Conservation (phyloP, 2,113 vertebrate genomes). For the Neodon shergylaensis region DNA sequence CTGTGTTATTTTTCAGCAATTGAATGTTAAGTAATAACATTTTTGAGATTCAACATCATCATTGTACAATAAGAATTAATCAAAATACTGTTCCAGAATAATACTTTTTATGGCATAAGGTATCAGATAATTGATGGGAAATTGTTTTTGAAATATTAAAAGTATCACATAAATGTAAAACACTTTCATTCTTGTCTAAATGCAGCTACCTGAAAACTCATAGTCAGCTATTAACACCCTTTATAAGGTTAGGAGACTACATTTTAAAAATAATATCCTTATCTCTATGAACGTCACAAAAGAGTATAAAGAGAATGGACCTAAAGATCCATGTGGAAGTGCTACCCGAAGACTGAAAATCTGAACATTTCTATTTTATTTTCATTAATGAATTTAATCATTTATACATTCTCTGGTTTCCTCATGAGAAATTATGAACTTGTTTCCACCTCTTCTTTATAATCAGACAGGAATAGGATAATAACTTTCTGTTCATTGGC, state of each 20-base stretch:
- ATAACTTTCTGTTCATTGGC: neutral
- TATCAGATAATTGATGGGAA: neutral
- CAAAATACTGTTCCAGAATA: neutral
- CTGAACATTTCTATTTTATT: neutral
- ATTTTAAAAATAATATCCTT: neutral
- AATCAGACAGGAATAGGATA: neutral
- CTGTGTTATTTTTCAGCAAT: neutral
- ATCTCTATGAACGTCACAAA: neutral
- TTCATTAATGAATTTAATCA: neutral
- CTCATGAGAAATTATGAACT: neutral
- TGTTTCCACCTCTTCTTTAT: conserved; percentile 26
- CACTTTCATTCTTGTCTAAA: neutral
- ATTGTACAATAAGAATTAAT: conserved; percentile 3
- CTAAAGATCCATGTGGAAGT: neutral
- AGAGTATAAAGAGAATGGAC: neutral
- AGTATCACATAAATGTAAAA: neutral
- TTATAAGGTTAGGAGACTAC: neutral
- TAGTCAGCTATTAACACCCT: neutral
- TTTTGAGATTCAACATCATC: neutral
- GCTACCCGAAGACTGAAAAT: neutral
- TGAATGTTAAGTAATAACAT: neutral
- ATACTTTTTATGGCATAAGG: neutral
- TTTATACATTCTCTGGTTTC: neutral
- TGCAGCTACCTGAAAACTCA: neutral
- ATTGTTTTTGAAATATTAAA: neutral